Percentiles rank a stretch among this genome's conserved stretches.
phyloP scores from a whole-genome alignment of 2,888 invertebrate species.

The Volucella bombylans region DNA sequence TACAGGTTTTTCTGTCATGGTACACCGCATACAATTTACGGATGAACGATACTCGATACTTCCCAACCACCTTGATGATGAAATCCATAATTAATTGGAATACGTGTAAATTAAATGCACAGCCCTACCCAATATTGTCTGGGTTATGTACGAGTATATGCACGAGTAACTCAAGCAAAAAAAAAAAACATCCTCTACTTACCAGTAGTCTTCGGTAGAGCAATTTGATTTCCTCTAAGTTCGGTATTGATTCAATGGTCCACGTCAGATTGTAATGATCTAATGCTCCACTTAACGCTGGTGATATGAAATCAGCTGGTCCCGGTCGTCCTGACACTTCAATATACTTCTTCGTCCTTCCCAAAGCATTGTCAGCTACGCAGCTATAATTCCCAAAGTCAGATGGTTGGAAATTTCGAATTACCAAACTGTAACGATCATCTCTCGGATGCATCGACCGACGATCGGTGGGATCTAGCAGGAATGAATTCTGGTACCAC shows the following conservation, averaged over 20 bases:
- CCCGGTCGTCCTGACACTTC: slow-evolving; percentile 87
- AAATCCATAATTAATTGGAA: too few relatives aligned
- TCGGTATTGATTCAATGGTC: slow-evolving; percentile 87
- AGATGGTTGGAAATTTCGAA: slow-evolving; percentile 85
- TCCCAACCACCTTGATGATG: too few relatives aligned
- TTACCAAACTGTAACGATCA: slow-evolving; percentile 85
- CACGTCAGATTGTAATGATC: slow-evolving; percentile 87
- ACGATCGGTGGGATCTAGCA: slow-evolving; percentile 85
- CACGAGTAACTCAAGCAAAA: too few relatives aligned
- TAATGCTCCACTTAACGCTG: slow-evolving; percentile 84
- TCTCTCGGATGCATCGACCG: slow-evolving; percentile 85
- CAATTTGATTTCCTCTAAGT: slow-evolving; percentile 86
- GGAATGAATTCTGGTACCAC: slow-evolving; percentile 87
- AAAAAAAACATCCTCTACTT: slow-evolving; percentile 75
- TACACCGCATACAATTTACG: too few relatives aligned
- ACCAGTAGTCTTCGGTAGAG: slow-evolving; percentile 86
- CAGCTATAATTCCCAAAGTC: slow-evolving; percentile 87
- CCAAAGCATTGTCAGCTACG: slow-evolving; percentile 84
- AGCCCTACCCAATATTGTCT: too few relatives aligned
- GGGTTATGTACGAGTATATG: too few relatives aligned
- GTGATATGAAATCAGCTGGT: slow-evolving; percentile 85
- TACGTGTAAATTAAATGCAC: too few relatives aligned
- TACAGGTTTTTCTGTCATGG: too few relatives aligned
- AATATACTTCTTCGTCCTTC: slow-evolving; percentile 85
- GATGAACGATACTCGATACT: too few relatives aligned